Percentiles rank a stretch among this genome's conserved stretches.
These are phyloP conservation scores for Suncus etruscus DNA, from an alignment of 2,113 vertebrate species.

Conservation along the genomic window DNA sequence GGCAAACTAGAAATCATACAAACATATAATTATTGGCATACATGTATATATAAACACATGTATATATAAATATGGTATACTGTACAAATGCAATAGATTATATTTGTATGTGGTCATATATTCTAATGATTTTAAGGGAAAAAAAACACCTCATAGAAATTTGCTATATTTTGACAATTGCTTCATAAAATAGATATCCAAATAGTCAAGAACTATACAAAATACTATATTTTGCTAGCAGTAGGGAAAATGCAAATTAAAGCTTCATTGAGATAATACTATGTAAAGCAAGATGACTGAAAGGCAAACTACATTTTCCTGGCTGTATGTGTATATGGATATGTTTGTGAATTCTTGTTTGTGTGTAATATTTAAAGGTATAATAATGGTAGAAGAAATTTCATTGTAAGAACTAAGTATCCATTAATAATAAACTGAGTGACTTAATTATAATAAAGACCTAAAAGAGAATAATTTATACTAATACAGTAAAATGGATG, in stretches of 20 bases:
- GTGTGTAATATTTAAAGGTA: too few species aligned
- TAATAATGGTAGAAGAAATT: background rate
- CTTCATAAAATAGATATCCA: background rate
- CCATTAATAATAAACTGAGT: background rate
- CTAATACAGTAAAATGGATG: background rate
- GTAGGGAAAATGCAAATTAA: background rate
- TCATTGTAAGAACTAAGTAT: background rate
- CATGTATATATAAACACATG: background rate
- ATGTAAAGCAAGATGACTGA: background rate
- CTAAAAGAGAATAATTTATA: background rate
- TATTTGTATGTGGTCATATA: background rate
- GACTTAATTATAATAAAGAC: background rate
- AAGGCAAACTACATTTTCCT: background rate
- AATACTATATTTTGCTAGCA: background rate
- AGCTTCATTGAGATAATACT: background rate
- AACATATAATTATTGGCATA: background rate
- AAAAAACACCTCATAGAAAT: background rate
- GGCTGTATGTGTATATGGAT: background rate
- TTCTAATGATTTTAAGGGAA: background rate
- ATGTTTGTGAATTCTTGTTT: background rate
- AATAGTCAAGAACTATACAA: background rate
- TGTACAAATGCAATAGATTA: too few species aligned
- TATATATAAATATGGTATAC: background rate
- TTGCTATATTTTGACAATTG: slow-evolving; percentile 28
- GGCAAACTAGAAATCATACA: background rate